Conservation (phyloP, 1,140 invertebrate genomes). For the Micrasema longulum region DNA sequence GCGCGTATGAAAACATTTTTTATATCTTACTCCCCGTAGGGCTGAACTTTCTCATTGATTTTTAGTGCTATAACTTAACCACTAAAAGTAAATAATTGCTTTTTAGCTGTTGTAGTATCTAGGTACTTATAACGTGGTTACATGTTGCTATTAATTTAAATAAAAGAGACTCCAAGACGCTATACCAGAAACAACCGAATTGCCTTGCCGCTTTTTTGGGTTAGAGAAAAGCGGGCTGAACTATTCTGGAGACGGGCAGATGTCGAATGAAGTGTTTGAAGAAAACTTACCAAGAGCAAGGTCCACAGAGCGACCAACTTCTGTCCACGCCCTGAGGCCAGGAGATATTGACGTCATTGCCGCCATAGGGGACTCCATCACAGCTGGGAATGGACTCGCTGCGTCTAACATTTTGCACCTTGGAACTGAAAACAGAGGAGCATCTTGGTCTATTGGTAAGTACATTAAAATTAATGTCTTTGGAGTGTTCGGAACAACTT, state of each 20-base stretch:
- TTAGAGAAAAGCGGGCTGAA: background rate
- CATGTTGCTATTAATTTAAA: too few species aligned
- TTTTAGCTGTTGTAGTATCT: too few species aligned
- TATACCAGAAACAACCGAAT: conserved; percentile 13
- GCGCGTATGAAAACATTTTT: too few species aligned
- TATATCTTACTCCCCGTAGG: too few species aligned
- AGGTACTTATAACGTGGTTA: too few species aligned
- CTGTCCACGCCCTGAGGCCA: conserved; percentile 71
- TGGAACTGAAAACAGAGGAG: conserved; percentile 66
- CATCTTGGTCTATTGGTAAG: conserved; percentile 62
- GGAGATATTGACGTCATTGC: conserved; percentile 78
- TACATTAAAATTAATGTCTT: too few species aligned
- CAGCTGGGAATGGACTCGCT: conserved; percentile 73
- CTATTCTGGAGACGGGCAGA: background rate
- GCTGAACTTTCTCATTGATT: too few species aligned
- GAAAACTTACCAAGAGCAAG: background rate
- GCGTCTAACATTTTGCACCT: conserved; percentile 64
- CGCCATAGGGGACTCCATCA: conserved; percentile 78
- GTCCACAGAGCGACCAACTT: conserved; percentile 6
- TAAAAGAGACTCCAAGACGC: conserved; percentile 13
- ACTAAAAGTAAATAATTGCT: too few species aligned
- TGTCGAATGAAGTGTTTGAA: background rate
- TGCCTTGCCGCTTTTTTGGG: conserved; percentile 31
- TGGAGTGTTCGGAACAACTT: too few species aligned
- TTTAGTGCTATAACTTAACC: too few species aligned